These are phyloP conservation scores for Platypus cylindrus DNA, from an alignment of 2,888 invertebrate species.

Conservation along the genomic window DNA sequence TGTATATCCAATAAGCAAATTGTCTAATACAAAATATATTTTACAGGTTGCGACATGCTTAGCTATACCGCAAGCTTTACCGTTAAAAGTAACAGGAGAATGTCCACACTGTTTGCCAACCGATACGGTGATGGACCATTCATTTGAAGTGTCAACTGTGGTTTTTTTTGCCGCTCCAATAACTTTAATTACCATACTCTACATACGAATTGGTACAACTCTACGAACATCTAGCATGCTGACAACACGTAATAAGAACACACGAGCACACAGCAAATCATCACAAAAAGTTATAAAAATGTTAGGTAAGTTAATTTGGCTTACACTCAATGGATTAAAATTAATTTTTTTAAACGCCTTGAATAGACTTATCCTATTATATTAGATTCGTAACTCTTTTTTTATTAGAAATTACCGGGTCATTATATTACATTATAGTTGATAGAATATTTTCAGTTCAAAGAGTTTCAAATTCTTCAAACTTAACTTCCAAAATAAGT, in stretches of 20 bases:
- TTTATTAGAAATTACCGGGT: too few relatives aligned
- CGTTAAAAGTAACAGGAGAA: conserved; percentile 36
- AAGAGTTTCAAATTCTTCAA: too few relatives aligned
- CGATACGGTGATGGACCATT: conserved; percentile 42
- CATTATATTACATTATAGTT: too few relatives aligned
- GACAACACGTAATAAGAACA: conserved; percentile 22
- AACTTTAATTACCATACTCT: conserved; percentile 73
- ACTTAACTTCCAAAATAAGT: too few relatives aligned
- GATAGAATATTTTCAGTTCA: too few relatives aligned
- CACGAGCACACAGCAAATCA: conserved; percentile 25
- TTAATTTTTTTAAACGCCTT: too few relatives aligned
- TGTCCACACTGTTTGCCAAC: conserved; percentile 22
- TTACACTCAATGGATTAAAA: too few relatives aligned
- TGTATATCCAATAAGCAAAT: too few relatives aligned
- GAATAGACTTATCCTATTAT: too few relatives aligned
- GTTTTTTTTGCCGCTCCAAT: conserved; percentile 79
- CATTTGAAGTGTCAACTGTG: conserved; percentile 68
- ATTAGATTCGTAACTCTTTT: too few relatives aligned
- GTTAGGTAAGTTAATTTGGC: conserved; percentile 40
- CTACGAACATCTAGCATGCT: conserved; percentile 43
- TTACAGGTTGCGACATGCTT: conserved; percentile 45
- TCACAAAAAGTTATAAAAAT: conserved; percentile 42
- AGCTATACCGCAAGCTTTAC: conserved; percentile 59
- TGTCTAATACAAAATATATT: too few relatives aligned
- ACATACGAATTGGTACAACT: conserved; percentile 63